Evolutionary conservation across 2,113 vertebrate genomes (phyloP).

Genomic region (Gila orcuttii): DNA sequence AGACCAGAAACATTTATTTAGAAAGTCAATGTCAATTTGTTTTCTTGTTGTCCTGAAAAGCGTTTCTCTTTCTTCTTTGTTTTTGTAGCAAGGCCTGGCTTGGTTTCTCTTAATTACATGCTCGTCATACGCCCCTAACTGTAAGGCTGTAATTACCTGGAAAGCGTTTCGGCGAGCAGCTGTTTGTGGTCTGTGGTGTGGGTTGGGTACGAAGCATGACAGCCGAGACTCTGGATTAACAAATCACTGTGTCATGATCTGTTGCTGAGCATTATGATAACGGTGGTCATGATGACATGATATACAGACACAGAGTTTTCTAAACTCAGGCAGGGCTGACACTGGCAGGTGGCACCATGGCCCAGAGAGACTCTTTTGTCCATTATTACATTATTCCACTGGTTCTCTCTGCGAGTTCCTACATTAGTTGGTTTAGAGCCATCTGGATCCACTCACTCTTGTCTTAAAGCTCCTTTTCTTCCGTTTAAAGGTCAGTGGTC

Average conservation of each 20-base stretch:
- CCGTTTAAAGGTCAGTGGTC: slow-evolving; percentile 21
- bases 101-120: slow-evolving; percentile 49
- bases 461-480: slow-evolving; percentile 8
- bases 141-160: slow-evolving; percentile 52
- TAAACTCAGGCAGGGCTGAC: not conserved
- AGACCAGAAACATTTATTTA: not conserved
- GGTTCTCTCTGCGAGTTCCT: not conserved
- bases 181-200: slow-evolving; percentile 47
- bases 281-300: slow-evolving; percentile 22
- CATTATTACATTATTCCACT: slow-evolving; percentile 8
- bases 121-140: slow-evolving; percentile 28
- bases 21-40: slow-evolving; percentile 2
- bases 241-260: slow-evolving; percentile 32
- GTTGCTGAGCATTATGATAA: slow-evolving; percentile 8
- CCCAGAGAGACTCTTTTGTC: slow-evolving; percentile 23
- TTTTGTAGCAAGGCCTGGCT: not conserved
- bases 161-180: slow-evolving; percentile 41
- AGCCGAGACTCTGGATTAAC: slow-evolving; percentile 32
- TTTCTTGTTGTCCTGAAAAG: not conserved
- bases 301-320: slow-evolving; percentile 3
- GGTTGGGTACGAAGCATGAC: slow-evolving; percentile 29
- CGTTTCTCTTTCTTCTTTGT: not conserved
- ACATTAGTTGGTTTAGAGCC: slow-evolving; percentile 23
- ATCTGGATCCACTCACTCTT: slow-evolving; percentile 30
- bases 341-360: slow-evolving; percentile 36